Conservation (phyloP, 1,140 invertebrate genomes). For the Coboldia fuscipes region DNA sequence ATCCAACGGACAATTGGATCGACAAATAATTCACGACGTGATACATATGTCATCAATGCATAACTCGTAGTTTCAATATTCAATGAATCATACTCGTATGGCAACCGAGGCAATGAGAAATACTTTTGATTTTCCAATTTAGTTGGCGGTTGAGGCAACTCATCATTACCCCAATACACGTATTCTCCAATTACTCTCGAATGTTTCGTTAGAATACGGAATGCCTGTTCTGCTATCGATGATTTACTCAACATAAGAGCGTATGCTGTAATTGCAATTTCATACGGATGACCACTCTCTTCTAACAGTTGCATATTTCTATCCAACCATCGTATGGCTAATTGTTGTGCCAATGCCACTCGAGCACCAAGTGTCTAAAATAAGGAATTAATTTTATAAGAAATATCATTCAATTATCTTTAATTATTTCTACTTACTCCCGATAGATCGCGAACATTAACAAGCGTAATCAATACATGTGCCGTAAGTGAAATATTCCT, state of each 20-base stretch:
- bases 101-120: conserved; percentile 66
- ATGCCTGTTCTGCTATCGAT: conserved; percentile 58
- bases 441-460: conserved; percentile 61
- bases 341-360: conserved; percentile 42
- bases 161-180: conserved; percentile 64
- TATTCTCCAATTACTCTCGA: conserved; percentile 49
- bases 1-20: conserved; percentile 85
- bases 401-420: conserved; percentile 1
- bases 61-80: conserved; percentile 88
- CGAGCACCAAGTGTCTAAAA: conserved; percentile 40
- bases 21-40: conserved; percentile 52
- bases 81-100: conserved; percentile 70
- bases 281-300: conserved; percentile 49
- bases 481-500: conserved; percentile 75
- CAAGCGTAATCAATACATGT: conserved; percentile 66
- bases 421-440: conserved; percentile 15
- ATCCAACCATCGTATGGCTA: conserved; percentile 63
- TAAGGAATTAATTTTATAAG: conserved; percentile 1
- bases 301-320: conserved; percentile 54
- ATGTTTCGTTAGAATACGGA: conserved; percentile 41
- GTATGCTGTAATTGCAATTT: conserved; percentile 72
- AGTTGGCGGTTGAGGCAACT: conserved; percentile 50
- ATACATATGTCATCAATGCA: conserved; percentile 72
- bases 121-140: conserved; percentile 81
- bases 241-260: conserved; percentile 62